Evolutionary conservation across 2,888 invertebrate species (phyloP).

Genomic region (Hyppa rectilinea): DNA sequence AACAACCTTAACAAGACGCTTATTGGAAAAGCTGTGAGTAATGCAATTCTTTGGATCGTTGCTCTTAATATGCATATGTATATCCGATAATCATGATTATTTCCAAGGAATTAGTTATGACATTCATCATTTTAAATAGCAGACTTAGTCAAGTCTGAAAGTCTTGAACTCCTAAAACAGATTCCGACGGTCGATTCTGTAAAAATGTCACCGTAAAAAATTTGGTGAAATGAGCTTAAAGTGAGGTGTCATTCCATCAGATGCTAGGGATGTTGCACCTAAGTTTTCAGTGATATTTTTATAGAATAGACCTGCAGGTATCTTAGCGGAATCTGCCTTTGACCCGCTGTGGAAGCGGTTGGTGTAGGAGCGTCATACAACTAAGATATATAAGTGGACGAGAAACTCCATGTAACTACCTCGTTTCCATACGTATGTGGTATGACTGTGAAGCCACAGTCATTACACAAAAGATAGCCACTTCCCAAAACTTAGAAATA

Average conservation of each 20-base stretch:
- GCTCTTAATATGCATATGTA: too few relatives aligned
- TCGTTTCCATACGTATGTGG: background rate
- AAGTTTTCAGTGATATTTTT: too few relatives aligned
- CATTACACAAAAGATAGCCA: background rate
- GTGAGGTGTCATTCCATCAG: too few relatives aligned
- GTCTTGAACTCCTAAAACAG: too few relatives aligned
- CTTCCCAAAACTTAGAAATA: background rate
- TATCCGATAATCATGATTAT: background rate
- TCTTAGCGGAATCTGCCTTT: too few relatives aligned
- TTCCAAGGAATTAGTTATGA: background rate
- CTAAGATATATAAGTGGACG: background rate
- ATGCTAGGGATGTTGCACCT: too few relatives aligned
- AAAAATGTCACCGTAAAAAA: too few relatives aligned
- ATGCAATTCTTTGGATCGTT: background rate
- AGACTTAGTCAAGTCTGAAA: too few relatives aligned
- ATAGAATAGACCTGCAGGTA: too few relatives aligned
- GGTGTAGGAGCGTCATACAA: background rate
- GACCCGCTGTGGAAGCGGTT: background rate
- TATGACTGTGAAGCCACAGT: background rate
- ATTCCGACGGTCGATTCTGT: too few relatives aligned
- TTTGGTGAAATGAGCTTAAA: too few relatives aligned
- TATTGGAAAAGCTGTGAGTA: slow-evolving; percentile 74
- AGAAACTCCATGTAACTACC: background rate
- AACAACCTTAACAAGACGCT: slow-evolving; percentile 73
- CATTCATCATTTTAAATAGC: background rate